Evolutionary conservation across 2,113 vertebrate genomes (phyloP).

Genomic region (Saguinus imperator): DNA sequence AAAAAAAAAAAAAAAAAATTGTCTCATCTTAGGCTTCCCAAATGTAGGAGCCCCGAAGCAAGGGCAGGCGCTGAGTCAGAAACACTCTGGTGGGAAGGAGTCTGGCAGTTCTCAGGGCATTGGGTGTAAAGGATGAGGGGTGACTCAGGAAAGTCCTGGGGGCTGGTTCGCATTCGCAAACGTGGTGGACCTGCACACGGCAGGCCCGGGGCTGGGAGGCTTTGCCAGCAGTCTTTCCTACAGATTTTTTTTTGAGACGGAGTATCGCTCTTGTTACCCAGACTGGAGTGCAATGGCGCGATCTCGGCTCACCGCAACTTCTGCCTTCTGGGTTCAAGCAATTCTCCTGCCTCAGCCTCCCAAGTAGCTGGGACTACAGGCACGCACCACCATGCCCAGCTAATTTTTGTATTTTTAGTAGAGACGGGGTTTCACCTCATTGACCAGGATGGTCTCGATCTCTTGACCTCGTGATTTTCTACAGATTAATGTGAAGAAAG

Average conservation of each 20-base stretch:
- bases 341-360: no score
- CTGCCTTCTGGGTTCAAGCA: no score
- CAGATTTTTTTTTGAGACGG: not conserved
- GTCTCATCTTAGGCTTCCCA: not conserved
- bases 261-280: no score
- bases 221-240: not conserved
- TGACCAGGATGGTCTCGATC: no score
- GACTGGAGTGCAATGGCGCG: no score
- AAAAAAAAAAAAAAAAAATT: no score
- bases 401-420: no score
- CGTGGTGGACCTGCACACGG: no score
- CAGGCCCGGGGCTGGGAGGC: not conserved
- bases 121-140: not conserved
- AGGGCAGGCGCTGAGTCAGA: accelerated
- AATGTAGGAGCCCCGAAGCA: not conserved
- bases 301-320: no score
- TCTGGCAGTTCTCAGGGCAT: not conserved
- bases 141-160: not conserved
- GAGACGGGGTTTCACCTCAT: no score
- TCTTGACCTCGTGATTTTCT: not conserved
- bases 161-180: not conserved
- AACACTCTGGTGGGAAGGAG: not conserved
- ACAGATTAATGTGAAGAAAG: not conserved
- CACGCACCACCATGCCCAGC: no score
- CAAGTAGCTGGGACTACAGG: no score